Conservation (phyloP, 2,888 invertebrate genomes). For the Congeria kusceri region DNA sequence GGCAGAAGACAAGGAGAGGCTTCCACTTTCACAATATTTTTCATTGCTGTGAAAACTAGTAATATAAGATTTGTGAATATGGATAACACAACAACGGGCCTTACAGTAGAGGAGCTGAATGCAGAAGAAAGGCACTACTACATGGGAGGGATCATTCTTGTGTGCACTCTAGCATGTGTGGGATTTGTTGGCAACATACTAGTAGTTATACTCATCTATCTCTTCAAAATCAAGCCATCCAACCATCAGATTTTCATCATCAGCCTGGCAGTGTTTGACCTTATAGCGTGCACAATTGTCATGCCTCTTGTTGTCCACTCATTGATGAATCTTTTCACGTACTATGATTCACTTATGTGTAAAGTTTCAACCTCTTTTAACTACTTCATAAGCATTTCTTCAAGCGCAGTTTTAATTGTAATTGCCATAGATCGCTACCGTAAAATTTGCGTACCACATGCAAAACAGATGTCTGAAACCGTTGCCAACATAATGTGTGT, state of each 20-base stretch:
- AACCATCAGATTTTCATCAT: constrained; percentile 65
- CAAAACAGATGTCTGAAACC: constrained; percentile 50
- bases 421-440: constrained; percentile 66
- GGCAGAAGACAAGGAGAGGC: too few species aligned
- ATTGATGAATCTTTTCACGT: constrained; percentile 50
- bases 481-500: constrained; percentile 55
- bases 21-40: too few species aligned
- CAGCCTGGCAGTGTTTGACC: constrained; percentile 59
- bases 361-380: constrained; percentile 61
- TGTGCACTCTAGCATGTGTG: constrained; percentile 45
- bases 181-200: constrained; percentile 67
- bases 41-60: too few species aligned
- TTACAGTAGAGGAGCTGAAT: constrained; percentile 59
- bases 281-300: constrained; percentile 57
- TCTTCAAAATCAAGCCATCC: constrained; percentile 51
- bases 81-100: not conserved
- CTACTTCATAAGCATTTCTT: constrained; percentile 60
- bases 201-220: constrained; percentile 61
- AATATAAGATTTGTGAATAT: too few species aligned
- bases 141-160: constrained; percentile 60
- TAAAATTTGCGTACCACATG: constrained; percentile 61
- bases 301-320: constrained; percentile 62
- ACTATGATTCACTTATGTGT: constrained; percentile 53
- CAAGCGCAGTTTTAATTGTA: constrained; percentile 57
- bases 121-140: constrained; percentile 43